phyloP scores from a whole-genome alignment of 2,113 vertebrate species.

The Xenus cinereus region DNA sequence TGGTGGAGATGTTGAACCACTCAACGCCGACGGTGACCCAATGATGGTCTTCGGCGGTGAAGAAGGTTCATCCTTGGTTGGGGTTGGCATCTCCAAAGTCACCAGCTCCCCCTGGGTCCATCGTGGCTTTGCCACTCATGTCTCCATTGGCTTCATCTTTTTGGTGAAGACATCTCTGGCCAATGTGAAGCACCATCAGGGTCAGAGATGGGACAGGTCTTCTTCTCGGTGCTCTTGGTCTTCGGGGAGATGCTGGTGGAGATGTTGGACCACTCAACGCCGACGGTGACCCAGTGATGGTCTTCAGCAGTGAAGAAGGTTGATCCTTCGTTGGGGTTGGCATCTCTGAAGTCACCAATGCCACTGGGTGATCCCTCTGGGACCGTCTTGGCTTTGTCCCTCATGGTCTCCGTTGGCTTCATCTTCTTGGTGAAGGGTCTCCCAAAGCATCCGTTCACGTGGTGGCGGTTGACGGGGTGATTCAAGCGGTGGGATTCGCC shows the following conservation, averaged over 20 bases:
- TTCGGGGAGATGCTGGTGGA: not conserved
- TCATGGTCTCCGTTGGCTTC: not conserved
- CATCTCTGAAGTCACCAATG: not conserved
- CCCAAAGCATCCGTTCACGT: fast-evolving
- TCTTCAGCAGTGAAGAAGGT: not conserved
- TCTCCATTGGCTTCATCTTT: not conserved
- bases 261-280: fast-evolving
- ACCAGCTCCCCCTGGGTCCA: too few species aligned
- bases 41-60: not conserved
- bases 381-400: not conserved
- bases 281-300: not conserved
- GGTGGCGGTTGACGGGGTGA: fast-evolving
- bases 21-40: not conserved
- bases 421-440: not conserved
- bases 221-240: not conserved
- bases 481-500: not conserved
- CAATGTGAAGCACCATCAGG: fast-evolving
- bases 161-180: not conserved
- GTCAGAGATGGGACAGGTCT: not conserved
- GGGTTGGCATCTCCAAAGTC: not conserved
- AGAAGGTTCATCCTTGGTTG: not conserved
- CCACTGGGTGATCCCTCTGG: not conserved
- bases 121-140: not conserved
- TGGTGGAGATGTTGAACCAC: not conserved
- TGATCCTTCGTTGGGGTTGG: not conserved